These are phyloP conservation scores for Saccostrea echinata DNA, from an alignment of 1,140 invertebrate genomes.

Conservation along the genomic window DNA sequence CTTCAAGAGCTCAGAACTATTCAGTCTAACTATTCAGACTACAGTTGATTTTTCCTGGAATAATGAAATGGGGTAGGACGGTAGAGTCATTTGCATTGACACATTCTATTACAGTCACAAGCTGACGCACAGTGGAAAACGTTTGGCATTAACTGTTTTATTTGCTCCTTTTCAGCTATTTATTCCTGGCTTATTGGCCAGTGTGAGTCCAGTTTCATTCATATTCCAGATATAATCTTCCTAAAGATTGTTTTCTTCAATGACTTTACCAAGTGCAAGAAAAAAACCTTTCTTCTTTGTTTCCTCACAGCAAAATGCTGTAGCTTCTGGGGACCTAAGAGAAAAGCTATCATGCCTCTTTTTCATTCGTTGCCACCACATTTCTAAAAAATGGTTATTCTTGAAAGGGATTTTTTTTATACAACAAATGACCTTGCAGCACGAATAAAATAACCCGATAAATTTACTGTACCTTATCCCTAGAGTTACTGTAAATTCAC, in stretches of 20 bases:
- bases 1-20: background rate
- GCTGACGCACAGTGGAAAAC: constrained; percentile 11
- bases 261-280: background rate
- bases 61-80: constrained; percentile 46
- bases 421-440: background rate
- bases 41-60: constrained; percentile 43
- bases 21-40: background rate
- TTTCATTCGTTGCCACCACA: constrained; percentile 40
- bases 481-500: no score
- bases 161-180: background rate
- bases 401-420: background rate
- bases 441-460: constrained; percentile 38
- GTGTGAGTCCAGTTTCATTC: constrained; percentile 33
- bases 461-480: constrained; percentile 36
- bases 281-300: background rate
- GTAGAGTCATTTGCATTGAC: background rate
- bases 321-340: constrained; percentile 35
- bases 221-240: constrained; percentile 46
- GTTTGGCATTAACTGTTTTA: constrained; percentile 8
- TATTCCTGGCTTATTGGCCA: constrained; percentile 14
- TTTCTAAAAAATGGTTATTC: constrained; percentile 5
- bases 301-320: constrained; percentile 34
- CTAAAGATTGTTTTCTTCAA: constrained; percentile 12
- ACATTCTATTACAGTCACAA: constrained; percentile 38
- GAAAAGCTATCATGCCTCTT: constrained; percentile 21